Evolutionary conservation across 1,140 invertebrate genomes (phyloP).

Genomic region (Macrotrachela quadricornifera): DNA sequence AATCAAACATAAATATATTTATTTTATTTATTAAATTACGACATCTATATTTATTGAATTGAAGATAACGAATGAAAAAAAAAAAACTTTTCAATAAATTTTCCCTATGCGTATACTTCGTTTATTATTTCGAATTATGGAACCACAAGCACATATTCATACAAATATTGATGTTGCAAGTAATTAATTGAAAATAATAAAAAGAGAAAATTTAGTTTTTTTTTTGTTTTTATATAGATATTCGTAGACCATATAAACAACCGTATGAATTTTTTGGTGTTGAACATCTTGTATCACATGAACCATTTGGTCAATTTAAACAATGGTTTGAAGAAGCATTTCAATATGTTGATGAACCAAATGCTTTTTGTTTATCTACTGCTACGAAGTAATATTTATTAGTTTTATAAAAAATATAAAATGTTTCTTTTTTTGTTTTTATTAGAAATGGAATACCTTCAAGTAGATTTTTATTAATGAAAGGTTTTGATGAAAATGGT

Average conservation of each 20-base stretch:
- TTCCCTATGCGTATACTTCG: no score
- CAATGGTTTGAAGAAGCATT: slow-evolving; percentile 4
- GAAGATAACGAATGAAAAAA: no score
- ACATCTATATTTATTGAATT: no score
- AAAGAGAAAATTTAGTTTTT: no score
- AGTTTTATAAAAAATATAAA: background rate
- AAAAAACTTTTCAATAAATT: no score
- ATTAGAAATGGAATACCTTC: slow-evolving; percentile 30
- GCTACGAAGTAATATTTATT: background rate
- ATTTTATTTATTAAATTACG: no score
- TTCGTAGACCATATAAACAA: slow-evolving; percentile 1
- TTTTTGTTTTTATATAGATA: background rate
- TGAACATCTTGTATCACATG: slow-evolving; percentile 1
- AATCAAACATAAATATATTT: no score
- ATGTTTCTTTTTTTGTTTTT: background rate
- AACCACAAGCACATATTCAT: no score
- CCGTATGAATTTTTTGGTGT: slow-evolving; percentile 4
- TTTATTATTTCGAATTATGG: no score
- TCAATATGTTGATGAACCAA: slow-evolving; percentile 5
- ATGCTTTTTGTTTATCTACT: slow-evolving; percentile 3
- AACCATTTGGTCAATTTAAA: slow-evolving; percentile 5
- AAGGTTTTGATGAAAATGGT: slow-evolving; percentile 27
- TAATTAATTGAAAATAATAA: no score
- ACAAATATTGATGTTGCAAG: no score
- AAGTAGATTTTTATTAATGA: slow-evolving; percentile 34